Conservation (phyloP, 2,113 vertebrate genomes). For the Heptranchias perlo region DNA sequence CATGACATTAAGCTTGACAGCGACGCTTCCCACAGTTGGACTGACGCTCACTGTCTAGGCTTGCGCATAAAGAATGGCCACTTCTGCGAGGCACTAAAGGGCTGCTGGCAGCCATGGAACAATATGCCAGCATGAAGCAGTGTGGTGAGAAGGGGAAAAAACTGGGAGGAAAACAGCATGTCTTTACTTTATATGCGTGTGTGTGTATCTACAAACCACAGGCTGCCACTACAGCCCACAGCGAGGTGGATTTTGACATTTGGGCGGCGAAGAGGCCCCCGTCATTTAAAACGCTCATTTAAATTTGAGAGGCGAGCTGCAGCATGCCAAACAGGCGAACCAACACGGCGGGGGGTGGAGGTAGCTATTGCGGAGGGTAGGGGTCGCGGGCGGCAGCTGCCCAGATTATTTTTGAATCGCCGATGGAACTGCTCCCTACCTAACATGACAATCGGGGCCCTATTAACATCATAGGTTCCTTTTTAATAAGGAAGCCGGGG, state of each 20-base stretch:
- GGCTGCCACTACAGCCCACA: not conserved
- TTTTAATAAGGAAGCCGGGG: not conserved
- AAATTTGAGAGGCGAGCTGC: not conserved
- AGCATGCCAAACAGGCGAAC: not conserved
- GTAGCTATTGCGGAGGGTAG: not conserved
- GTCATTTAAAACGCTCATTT: too few relatives aligned
- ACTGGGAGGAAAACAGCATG: too few relatives aligned
- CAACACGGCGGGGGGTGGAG: not conserved
- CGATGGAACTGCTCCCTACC: not conserved
- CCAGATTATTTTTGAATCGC: not conserved
- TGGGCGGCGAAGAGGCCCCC: too few relatives aligned
- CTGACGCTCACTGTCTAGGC: not conserved
- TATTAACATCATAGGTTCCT: not conserved
- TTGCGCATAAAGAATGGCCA: not conserved
- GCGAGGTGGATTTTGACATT: not conserved
- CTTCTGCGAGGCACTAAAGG: too few relatives aligned
- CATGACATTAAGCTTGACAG: not conserved
- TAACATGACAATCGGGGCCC: not conserved
- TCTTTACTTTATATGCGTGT: too few relatives aligned
- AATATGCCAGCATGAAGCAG: too few relatives aligned
- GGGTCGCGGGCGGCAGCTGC: not conserved
- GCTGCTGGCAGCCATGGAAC: too few relatives aligned
- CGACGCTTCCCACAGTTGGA: not conserved
- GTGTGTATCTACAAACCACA: too few relatives aligned
- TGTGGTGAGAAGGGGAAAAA: too few relatives aligned